Evolutionary conservation across 2,113 vertebrate species (phyloP), one percentile per base, ranked within the genome.

Genomic region (Caranx melampygus): DNA sequence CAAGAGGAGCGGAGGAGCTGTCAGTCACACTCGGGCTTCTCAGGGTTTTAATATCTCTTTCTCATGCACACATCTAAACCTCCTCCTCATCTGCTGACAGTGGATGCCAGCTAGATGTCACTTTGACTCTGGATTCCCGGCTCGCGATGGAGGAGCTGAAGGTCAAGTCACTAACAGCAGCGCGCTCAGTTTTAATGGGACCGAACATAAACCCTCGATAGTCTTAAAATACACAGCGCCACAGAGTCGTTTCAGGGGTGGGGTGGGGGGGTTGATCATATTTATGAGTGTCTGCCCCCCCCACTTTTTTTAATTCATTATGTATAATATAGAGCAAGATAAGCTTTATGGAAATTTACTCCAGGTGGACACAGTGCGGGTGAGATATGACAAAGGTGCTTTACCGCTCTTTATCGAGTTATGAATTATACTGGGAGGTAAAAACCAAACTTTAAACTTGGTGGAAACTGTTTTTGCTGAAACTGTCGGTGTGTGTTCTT

Each of bases 31-130:
- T 88, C 69, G 67, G 65, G 49, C 45, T 84, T 90, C 78, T 80
- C 68, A 65, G 88, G 84, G 79, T 87, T 87, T 91, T 92, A 90
- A 91, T 90, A 87, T 91, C 87, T 88, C 79, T 87, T 87, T 91
- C 84, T 70, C 84, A 86, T 86, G 87, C 88, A 74, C 81, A 55
- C 77, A 80, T 91, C 82, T 81, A 78, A 90, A 83, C 78, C 85
- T 72, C 84, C 45, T 86, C 78, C 79, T 93, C 88, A 91, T 88
- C 84, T 65, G 68, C 90, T 91, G 91, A 87, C 91, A 91, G 65
- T n/a, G 72, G 72, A 79, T 82, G 87, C 87, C 90, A 83, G 70
- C 85, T 68, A 75, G 68, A 82, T 81, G 88, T 84, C 92, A 87
- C 83, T 88, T 89, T 75, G 69, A 84, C 85, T 81, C 68, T 57